A percentile compares a stretch with the other conserved stretches of the same genome.
phyloP scores from a whole-genome alignment of 2,113 vertebrate genomes.

The Sebastes fasciatus region DNA sequence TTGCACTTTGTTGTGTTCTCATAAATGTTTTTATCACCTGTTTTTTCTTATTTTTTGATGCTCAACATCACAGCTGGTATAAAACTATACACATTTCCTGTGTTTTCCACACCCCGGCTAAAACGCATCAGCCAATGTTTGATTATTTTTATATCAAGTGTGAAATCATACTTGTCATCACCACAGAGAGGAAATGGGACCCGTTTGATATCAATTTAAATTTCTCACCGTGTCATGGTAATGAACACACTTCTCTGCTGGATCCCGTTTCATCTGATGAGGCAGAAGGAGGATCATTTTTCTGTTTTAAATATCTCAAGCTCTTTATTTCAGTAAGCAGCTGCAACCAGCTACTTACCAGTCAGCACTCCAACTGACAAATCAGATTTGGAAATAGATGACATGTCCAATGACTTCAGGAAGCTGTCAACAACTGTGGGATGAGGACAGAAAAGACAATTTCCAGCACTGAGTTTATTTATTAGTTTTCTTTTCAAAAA shows the following conservation, averaged over 20 bases:
- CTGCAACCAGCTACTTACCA: slow-evolving; percentile 26
- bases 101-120: not conserved
- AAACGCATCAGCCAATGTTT: slow-evolving; percentile 25
- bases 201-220: slow-evolving; percentile 43
- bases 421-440: slow-evolving; percentile 9
- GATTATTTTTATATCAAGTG: slow-evolving; percentile 52
- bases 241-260: slow-evolving; percentile 14
- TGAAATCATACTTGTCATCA: slow-evolving; percentile 50
- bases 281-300: slow-evolving; percentile 50
- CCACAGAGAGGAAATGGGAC: not conserved
- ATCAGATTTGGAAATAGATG: slow-evolving; percentile 3
- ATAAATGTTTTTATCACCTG: not conserved
- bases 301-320: slow-evolving; percentile 58
- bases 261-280: slow-evolving; percentile 52
- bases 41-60: not conserved
- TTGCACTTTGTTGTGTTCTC: not conserved
- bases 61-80: not conserved
- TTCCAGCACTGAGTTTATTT: not conserved
- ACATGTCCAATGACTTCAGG: not conserved
- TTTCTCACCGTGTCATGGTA: slow-evolving; percentile 12
- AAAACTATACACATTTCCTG: not conserved
- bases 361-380: slow-evolving; percentile 19
- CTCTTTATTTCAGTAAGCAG: slow-evolving; percentile 56
- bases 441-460: not conserved
- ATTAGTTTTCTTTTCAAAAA: slow-evolving; percentile 2